Percentiles rank a stretch among this genome's conserved stretches.
phyloP scores from a whole-genome alignment of 2,113 vertebrate genomes.

The mouse (Mus musculus) region DNA sequence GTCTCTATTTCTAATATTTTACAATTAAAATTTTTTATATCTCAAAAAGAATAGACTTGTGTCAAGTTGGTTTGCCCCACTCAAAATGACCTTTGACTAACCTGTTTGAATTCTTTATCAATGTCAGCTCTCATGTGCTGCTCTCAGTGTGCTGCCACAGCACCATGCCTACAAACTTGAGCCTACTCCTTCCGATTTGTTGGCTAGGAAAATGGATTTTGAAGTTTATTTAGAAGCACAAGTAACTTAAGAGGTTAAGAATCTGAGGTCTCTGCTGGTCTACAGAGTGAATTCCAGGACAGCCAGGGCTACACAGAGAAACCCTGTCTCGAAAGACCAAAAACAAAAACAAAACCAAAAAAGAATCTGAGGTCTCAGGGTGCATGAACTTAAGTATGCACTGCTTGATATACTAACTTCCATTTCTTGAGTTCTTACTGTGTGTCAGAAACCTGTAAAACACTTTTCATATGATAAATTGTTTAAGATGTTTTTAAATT shows the following conservation, averaged over 20 bases:
- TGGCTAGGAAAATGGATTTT: slow-evolving; percentile 58
- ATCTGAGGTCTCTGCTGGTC: neutral
- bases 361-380: neutral
- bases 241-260: slow-evolving; percentile 31
- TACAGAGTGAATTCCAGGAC: too few species aligned
- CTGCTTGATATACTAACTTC: slow-evolving; percentile 65
- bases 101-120: slow-evolving; percentile 29
- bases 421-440: slow-evolving; percentile 49
- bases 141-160: neutral
- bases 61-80: slow-evolving; percentile 31
- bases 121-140: slow-evolving; percentile 25
- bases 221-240: slow-evolving; percentile 55
- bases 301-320: too few species aligned
- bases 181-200: slow-evolving; percentile 34
- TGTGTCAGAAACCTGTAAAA: slow-evolving; percentile 50
- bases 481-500: neutral
- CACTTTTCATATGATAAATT: slow-evolving; percentile 53
- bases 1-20: slow-evolving; percentile 70
- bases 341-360: too few species aligned
- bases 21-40: slow-evolving; percentile 35
- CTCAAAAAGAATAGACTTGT: slow-evolving; percentile 53
- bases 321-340: too few species aligned
- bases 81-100: slow-evolving; percentile 48
- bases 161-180: slow-evolving; percentile 36
- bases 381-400: slow-evolving; percentile 54